These are phyloP conservation scores for Brachyhypopomus gauderio DNA, from an alignment of 2,113 vertebrate species.

Conservation along the genomic window DNA sequence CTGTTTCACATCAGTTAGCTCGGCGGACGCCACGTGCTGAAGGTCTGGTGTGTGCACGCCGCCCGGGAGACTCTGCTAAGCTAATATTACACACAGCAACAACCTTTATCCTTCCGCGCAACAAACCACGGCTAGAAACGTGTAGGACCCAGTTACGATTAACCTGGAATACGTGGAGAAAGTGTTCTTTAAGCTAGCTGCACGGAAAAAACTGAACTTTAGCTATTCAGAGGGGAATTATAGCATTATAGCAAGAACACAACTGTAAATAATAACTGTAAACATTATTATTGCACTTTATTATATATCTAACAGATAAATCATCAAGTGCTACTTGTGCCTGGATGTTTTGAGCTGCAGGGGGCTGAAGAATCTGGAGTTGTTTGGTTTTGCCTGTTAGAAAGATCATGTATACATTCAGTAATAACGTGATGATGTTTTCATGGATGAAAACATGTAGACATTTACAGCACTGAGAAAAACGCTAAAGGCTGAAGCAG, in stretches of 20 bases:
- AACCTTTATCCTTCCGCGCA: conserved; percentile 2
- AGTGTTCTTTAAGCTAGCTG: no score
- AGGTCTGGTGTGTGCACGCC: conserved; percentile 25
- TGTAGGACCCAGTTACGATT: not conserved
- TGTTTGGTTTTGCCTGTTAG: not conserved
- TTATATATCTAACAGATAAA: no score
- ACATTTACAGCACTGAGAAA: not conserved
- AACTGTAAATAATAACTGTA: no score
- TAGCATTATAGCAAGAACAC: no score
- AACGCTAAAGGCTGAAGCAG: no score
- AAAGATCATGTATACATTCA: not conserved
- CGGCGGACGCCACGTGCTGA: conserved; percentile 42
- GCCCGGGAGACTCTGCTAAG: conserved; percentile 30
- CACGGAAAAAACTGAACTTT: no score
- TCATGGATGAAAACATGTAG: not conserved
- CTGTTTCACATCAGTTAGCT: conserved; percentile 47
- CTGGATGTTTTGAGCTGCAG: no score
- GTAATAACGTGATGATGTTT: not conserved
- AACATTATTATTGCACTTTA: no score
- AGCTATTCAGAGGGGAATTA: no score
- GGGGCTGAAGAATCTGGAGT: not conserved
- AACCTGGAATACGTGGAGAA: not conserved
- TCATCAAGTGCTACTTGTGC: no score
- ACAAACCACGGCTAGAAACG: not conserved
- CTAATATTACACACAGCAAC: conserved; percentile 6